Evolutionary conservation across 2,113 vertebrate species (phyloP).

Genomic region (Spilogale gracilis): DNA sequence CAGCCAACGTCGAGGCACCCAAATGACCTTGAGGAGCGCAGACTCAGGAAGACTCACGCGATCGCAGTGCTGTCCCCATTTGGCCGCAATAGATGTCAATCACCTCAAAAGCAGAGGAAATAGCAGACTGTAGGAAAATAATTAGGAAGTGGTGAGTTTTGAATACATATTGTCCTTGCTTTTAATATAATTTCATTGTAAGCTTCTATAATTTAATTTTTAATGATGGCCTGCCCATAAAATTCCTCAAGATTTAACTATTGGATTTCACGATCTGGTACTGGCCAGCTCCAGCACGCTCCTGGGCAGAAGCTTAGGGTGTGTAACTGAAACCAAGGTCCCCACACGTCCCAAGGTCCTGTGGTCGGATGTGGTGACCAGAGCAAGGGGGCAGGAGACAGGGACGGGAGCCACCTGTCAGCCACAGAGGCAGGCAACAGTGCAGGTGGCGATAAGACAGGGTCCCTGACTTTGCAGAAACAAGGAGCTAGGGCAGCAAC

Average conservation of each 20-base stretch:
- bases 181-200: slow-evolving; percentile 44
- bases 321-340: background rate
- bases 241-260: background rate
- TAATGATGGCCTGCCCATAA: background rate
- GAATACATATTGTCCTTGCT: background rate
- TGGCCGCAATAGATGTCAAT: background rate
- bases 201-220: slow-evolving; percentile 25
- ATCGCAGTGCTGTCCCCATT: background rate
- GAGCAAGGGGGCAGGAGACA: background rate
- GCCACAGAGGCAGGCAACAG: background rate
- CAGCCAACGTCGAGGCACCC: background rate
- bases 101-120: background rate
- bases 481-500: background rate
- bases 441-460: background rate
- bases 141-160: slow-evolving; percentile 30
- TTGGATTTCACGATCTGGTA: background rate
- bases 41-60: background rate
- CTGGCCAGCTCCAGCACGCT: background rate
- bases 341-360: fast-evolving
- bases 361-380: background rate
- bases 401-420: background rate
- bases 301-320: background rate
- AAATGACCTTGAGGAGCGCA: background rate
- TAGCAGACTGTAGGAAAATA: background rate
- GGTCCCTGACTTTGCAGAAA: background rate